These are phyloP conservation scores for Phalloptychus januarius DNA, from an alignment of 2,797 vertebrate species.

Conservation along the genomic window DNA sequence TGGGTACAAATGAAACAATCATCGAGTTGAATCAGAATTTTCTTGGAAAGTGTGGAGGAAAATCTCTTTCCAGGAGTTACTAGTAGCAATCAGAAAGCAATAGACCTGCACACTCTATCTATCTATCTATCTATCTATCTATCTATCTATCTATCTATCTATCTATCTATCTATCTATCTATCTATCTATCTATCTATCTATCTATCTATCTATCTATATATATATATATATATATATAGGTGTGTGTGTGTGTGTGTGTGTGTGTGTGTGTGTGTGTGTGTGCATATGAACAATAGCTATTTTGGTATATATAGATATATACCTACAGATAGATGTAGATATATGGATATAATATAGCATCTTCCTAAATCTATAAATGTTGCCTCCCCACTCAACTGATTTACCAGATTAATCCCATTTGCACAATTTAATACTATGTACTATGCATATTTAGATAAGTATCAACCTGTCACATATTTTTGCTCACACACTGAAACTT, in stretches of 20 bases:
- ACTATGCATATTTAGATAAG: neutral
- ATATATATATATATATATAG: no score
- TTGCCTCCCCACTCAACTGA: neutral
- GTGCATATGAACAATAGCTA: no score
- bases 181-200: no score
- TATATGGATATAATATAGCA: neutral
- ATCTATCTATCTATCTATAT: no score
- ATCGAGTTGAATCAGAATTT: neutral
- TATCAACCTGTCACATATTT: neutral
- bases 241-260: no score
- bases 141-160: no score
- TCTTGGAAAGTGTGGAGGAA: neutral
- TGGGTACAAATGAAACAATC: neutral
- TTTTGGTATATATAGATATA: neutral
- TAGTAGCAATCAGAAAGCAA: conserved; percentile 7
- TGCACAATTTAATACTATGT: neutral
- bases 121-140: no score
- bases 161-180: no score
- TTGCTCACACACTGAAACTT: neutral
- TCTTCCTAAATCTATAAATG: neutral
- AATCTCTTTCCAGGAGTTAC: neutral
- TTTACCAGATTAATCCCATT: neutral
- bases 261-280: no score
- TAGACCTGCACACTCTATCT: neutral
- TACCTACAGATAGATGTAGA: neutral